Evolutionary conservation across 2,888 invertebrate genomes (phyloP), one percentile per base, ranked within the genome.

Genomic region (Synanthedon andrenaeformis): DNA sequence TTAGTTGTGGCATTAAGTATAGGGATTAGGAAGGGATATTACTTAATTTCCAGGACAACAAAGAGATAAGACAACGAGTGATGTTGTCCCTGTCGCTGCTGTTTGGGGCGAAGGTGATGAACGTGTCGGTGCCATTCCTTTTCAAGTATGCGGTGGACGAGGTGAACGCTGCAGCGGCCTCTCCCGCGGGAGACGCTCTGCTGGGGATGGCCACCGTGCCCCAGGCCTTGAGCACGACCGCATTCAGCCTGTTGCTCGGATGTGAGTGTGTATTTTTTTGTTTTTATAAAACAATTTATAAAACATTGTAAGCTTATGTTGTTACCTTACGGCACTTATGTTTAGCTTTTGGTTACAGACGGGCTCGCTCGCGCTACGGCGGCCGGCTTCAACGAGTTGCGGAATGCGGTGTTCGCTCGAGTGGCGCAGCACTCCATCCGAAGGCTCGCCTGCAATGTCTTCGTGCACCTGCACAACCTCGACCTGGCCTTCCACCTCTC

Each of bases 401-500:
- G 99, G 42, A 99, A 99, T 88, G 99, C 99, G 0, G 97, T 99
- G 51, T 99, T 99, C 86, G 98, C 98, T 1, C 94, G 92, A 75
- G 99, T 99, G 5, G 98, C 99, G 0, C 99, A 99, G 74, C 94
- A 96, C 81, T 99, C 99, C 14, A 98, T 99, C 62, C 89, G 99
- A 52, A 92, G 92, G 79, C 94, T 99, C 56, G 97, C 99, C 1
- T 93, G 92, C 75, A 97, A 97, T 77, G 98, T 99, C 41, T 99
- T 99, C 80, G 84, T 93, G 28, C 99, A 99, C 82, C 89, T 99
- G 54, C 99, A 99, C 79, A 94, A 93, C 69, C 87, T 99, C 61
- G 99, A 99, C 83, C 89, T 99, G 57, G 90, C 92, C 58, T 99
- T 99, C 83, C 99, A 99, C 83, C 88, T 99, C 41, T 92, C 92